Conservation (phyloP, 2,797 vertebrate species). For the Poeciliopsis turneri region DNA sequence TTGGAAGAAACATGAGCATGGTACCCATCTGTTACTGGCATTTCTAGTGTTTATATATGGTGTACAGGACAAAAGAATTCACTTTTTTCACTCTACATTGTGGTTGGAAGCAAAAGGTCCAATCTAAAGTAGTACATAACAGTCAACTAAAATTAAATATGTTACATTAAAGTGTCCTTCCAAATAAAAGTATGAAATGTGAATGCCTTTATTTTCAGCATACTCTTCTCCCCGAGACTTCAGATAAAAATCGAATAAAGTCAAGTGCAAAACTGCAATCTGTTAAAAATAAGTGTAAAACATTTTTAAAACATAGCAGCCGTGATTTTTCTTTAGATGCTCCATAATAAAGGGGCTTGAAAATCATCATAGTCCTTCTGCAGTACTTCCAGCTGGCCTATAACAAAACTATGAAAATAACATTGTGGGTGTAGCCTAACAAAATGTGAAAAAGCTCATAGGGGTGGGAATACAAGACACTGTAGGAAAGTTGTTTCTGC, state of each 20-base stretch:
- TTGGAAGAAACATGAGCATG: conserved; percentile 46
- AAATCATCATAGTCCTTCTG: not conserved
- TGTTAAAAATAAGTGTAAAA: not conserved
- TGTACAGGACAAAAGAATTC: not conserved
- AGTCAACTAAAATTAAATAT: not conserved
- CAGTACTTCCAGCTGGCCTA: not conserved
- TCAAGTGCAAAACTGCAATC: not conserved
- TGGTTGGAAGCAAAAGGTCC: not conserved
- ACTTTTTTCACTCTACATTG: too few species aligned
- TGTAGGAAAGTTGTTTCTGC: not conserved
- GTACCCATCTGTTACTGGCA: conserved; percentile 35
- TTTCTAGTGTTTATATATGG: conserved; percentile 10
- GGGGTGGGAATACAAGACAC: not conserved
- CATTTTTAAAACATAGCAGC: not conserved
- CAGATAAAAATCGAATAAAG: not conserved
- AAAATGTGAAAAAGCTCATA: not conserved
- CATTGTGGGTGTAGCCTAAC: not conserved
- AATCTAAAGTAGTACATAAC: not conserved
- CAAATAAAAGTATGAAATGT: not conserved
- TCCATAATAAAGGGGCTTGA: not conserved
- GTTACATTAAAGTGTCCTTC: not conserved
- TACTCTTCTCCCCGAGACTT: not conserved
- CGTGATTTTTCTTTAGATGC: not conserved
- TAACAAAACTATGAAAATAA: not conserved
- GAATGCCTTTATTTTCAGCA: not conserved